Conservation (phyloP, 1,140 invertebrate species). For the Stratiolaelaps scimitus region DNA sequence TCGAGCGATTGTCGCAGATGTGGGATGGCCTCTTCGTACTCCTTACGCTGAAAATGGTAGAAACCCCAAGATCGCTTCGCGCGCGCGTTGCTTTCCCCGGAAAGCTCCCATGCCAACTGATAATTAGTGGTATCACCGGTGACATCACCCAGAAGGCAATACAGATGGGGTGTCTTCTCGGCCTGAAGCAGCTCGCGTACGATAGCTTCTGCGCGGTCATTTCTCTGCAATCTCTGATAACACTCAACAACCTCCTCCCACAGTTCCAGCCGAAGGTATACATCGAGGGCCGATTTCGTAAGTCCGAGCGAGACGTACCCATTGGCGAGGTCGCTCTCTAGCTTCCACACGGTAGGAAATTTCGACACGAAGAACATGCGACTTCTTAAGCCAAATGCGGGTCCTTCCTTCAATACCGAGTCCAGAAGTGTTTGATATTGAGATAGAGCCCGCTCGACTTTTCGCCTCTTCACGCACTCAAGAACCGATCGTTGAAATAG, state of each 20-base stretch:
- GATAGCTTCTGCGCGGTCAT: constrained; percentile 62
- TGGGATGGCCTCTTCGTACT: constrained; percentile 58
- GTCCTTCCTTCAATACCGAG: constrained; percentile 43
- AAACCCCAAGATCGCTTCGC: constrained; percentile 68
- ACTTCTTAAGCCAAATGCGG: constrained; percentile 43
- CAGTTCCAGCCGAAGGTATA: constrained; percentile 62
- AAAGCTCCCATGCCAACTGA: constrained; percentile 78
- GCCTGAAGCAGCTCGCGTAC: constrained; percentile 65
- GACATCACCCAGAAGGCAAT: constrained; percentile 76
- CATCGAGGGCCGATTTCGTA: constrained; percentile 68
- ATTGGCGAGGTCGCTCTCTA: constrained; percentile 61
- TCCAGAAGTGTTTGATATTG: constrained; percentile 66
- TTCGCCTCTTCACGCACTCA: constrained; percentile 59
- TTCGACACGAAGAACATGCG: constrained; percentile 44
- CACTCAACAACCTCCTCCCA: constrained; percentile 88
- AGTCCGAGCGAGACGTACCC: constrained; percentile 64
- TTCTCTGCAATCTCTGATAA: constrained; percentile 49
- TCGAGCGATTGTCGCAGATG: constrained; percentile 66
- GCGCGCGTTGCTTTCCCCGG: constrained; percentile 58
- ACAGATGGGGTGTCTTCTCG: constrained; percentile 67
- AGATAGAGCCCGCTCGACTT: constrained; percentile 68
- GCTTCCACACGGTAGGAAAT: constrained; percentile 57
- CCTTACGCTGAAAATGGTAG: constrained; percentile 58
- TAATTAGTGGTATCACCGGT: constrained; percentile 57
- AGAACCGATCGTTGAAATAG: constrained; percentile 58